These are phyloP conservation scores for Eumeta japonica DNA, from an alignment of 1,140 invertebrate species.

Conservation along the genomic window DNA sequence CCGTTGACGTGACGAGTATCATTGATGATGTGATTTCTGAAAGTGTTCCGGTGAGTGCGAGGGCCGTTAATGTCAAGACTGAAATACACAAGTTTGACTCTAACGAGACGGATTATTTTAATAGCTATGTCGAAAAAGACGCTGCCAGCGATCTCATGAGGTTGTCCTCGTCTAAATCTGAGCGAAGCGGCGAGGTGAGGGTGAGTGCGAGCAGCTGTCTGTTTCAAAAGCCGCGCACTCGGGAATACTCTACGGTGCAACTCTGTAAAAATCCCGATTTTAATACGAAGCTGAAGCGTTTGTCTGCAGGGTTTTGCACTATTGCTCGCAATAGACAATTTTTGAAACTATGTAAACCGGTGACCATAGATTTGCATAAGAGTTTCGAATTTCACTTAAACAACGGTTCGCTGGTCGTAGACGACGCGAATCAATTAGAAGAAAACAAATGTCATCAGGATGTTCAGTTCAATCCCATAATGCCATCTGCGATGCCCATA, in stretches of 20 bases:
- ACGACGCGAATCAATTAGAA: background rate
- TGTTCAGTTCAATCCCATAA: conserved; percentile 9
- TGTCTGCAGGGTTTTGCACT: conserved; percentile 32
- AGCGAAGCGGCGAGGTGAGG: no score
- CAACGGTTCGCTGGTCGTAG: conserved; percentile 25
- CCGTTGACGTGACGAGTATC: no score
- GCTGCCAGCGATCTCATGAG: no score
- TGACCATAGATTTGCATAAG: conserved; percentile 41
- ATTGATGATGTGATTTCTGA: no score
- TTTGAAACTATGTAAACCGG: conserved; percentile 31
- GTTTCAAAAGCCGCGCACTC: conserved; percentile 36
- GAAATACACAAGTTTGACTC: no score
- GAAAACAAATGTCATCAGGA: background rate
- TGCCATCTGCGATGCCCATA: conserved; percentile 18
- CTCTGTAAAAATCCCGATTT: conserved; percentile 50
- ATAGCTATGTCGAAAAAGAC: no score
- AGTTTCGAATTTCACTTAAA: conserved; percentile 35
- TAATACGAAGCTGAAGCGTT: conserved; percentile 38
- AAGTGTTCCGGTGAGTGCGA: no score
- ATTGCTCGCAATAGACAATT: conserved; percentile 26
- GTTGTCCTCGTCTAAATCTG: no score
- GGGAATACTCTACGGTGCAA: conserved; percentile 34
- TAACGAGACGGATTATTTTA: no score
- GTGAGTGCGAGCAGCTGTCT: conserved; percentile 28
- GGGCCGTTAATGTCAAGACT: no score